These are phyloP conservation scores for Eudemis profundana DNA, from an alignment of 2,888 invertebrate genomes.

Conservation along the genomic window DNA sequence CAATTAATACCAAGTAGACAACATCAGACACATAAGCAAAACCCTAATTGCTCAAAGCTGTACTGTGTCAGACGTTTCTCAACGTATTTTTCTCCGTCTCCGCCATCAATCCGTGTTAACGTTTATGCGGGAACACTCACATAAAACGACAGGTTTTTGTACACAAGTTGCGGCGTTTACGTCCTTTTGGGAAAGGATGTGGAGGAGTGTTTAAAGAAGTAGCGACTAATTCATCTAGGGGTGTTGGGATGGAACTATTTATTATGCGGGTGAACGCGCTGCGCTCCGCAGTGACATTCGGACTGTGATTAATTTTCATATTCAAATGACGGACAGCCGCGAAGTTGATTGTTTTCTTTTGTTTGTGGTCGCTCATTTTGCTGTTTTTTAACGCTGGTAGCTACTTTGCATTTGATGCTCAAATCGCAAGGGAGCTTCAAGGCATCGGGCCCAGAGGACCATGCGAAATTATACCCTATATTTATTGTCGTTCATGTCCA, in stretches of 20 bases:
- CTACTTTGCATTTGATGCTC: neutral
- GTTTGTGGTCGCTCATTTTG: conserved; percentile 15
- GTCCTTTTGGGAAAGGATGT: neutral
- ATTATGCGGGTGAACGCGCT: conserved; percentile 62
- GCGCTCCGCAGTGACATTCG: conserved; percentile 61
- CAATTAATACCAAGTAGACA: no score
- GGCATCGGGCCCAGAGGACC: no score
- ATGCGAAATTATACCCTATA: no score
- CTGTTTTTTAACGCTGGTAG: neutral
- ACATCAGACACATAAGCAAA: neutral
- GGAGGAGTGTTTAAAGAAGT: conserved; percentile 63
- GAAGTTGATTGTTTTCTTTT: conserved; percentile 47
- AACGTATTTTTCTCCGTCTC: conserved; percentile 16
- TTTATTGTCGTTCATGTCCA: no score
- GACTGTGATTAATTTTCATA: conserved; percentile 71
- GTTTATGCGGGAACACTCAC: conserved; percentile 52
- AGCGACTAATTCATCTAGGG: conserved; percentile 62
- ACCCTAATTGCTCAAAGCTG: no score
- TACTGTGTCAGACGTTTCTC: neutral
- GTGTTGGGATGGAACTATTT: conserved; percentile 60
- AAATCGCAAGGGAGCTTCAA: no score
- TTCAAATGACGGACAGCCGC: conserved; percentile 60
- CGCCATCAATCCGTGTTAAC: conserved; percentile 63
- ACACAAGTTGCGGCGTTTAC: neutral
- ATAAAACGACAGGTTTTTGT: neutral